Evolutionary conservation across 2,113 vertebrate genomes (phyloP).

Genomic region (Eira barbara): DNA sequence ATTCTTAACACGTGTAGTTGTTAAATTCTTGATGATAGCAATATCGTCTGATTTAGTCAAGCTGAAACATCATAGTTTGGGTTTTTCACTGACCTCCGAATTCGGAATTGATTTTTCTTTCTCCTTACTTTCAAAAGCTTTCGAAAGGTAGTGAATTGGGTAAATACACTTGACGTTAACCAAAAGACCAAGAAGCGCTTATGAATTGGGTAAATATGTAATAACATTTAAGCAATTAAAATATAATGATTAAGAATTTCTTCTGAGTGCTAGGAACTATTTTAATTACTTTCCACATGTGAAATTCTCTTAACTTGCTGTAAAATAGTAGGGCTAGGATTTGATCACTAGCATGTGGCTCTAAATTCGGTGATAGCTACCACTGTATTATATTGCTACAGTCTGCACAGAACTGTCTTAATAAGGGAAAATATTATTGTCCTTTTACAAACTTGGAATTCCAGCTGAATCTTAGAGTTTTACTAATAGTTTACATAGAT

Average conservation of each 20-base stretch:
- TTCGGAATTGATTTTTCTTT: neutral
- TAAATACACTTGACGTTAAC: neutral
- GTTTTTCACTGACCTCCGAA: neutral
- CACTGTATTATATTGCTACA: neutral
- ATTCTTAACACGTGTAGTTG: neutral
- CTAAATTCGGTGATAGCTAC: neutral
- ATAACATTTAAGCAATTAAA: neutral
- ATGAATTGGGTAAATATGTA: neutral
- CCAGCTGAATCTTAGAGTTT: neutral
- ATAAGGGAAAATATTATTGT: neutral
- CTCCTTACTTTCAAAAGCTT: neutral
- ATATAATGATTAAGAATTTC: neutral
- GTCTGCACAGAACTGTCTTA: neutral
- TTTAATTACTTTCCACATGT: neutral
- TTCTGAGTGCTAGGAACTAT: neutral
- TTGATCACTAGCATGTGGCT: neutral
- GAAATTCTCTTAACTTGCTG: neutral
- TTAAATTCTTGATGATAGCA: neutral
- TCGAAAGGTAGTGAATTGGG: neutral
- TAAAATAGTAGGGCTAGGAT: neutral
- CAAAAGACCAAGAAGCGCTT: neutral
- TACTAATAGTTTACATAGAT: neutral
- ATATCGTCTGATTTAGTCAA: neutral
- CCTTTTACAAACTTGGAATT: neutral
- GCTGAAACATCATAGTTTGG: neutral